Evolutionary conservation across 1,140 invertebrate species (phyloP).

Genomic region (Pachypsylla venusta): DNA sequence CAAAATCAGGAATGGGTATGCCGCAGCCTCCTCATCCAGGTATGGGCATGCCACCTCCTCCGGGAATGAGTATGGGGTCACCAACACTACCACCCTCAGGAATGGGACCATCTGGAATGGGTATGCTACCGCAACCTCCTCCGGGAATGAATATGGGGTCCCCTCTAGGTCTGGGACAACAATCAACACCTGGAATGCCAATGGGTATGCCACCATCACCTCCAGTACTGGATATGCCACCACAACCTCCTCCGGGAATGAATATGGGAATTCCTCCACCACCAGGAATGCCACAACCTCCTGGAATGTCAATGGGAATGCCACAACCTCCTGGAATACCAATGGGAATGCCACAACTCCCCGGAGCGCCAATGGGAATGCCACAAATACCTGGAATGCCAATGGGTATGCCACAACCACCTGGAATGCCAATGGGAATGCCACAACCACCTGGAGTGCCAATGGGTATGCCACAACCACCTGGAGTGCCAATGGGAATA

Average conservation of each 20-base stretch:
- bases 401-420: background rate
- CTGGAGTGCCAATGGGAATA: background rate
- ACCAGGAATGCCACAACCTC: background rate
- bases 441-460: background rate
- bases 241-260: background rate
- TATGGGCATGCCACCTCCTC: background rate
- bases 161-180: background rate
- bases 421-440: conserved; percentile 3
- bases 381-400: background rate
- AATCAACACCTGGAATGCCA: background rate
- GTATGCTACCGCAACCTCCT: background rate
- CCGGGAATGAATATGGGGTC: background rate
- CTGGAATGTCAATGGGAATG: conserved; percentile 4
- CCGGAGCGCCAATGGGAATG: background rate
- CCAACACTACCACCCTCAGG: too few species aligned
- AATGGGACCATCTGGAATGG: too few species aligned
- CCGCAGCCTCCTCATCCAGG: background rate
- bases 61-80: background rate
- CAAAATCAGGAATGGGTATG: conserved; percentile 7
- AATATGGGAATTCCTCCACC: background rate
- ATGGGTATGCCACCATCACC: background rate
- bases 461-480: background rate
- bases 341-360: background rate
- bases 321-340: background rate
- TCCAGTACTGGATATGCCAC: too few species aligned